These are phyloP conservation scores for Phaonia tiefii DNA, from an alignment of 2,888 invertebrate genomes.

Conservation along the genomic window DNA sequence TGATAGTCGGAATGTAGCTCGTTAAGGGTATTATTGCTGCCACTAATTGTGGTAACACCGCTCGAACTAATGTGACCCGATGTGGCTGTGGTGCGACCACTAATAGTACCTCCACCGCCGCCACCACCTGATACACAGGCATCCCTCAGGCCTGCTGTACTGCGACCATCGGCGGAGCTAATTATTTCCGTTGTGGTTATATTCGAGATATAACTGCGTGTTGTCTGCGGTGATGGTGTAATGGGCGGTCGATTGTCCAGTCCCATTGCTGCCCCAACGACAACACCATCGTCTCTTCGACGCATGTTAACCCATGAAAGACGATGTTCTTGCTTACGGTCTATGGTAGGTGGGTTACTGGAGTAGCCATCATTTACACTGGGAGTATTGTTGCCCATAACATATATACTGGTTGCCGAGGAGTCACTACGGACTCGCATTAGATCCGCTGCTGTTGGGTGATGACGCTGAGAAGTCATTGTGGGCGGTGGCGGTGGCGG, in stretches of 20 bases:
- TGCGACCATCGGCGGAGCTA: slow-evolving; percentile 68
- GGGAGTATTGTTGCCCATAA: slow-evolving; percentile 60
- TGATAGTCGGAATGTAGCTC: slow-evolving; percentile 78
- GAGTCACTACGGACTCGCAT: slow-evolving; percentile 74
- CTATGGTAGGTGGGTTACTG: slow-evolving; percentile 74
- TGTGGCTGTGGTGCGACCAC: slow-evolving; percentile 77
- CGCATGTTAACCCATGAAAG: slow-evolving; percentile 77
- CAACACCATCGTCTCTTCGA: slow-evolving; percentile 70
- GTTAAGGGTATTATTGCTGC: slow-evolving; percentile 78
- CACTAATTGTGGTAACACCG: slow-evolving; percentile 76
- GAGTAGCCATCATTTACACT: slow-evolving; percentile 45
- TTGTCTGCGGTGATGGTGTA: slow-evolving; percentile 78
- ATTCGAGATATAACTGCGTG: slow-evolving; percentile 76
- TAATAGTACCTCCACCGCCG: slow-evolving; percentile 62
- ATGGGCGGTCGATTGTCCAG: slow-evolving; percentile 70
- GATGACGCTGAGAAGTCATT: slow-evolving; percentile 15
- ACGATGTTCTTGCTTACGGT: slow-evolving; percentile 76
- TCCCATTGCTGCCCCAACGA: slow-evolving; percentile 39
- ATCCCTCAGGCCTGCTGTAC: slow-evolving; percentile 51
- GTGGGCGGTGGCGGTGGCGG: slow-evolving; percentile 62
- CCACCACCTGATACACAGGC: slow-evolving; percentile 48
- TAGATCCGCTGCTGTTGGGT: slow-evolving; percentile 68
- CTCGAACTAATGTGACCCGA: slow-evolving; percentile 77
- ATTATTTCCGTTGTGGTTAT: slow-evolving; percentile 71
- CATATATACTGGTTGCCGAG: slow-evolving; percentile 68